Evolutionary conservation across 2,113 vertebrate species (phyloP), one percentile per base, ranked within the genome.

Genomic region (Lepisosteus oculatus): DNA sequence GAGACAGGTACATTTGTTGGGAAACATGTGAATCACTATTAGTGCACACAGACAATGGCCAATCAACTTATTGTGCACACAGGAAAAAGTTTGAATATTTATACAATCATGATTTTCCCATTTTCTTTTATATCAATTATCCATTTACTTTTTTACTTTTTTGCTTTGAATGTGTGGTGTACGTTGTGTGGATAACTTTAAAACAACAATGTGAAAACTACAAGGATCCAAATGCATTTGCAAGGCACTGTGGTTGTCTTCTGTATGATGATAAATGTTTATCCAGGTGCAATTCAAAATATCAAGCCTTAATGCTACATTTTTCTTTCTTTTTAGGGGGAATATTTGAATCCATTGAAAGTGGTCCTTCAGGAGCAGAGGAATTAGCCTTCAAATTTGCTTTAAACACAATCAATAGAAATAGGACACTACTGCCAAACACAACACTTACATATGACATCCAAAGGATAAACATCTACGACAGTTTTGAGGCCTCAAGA

Each of bases 361-460:
- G 93, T 68, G 95, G 95, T 29, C 97, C 97, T 70, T 98, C 97
- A 78, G 96, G 97, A 85, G 96, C 97, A 75, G 97, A 99, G 84
- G 97, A 99, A 79, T 87, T 99, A 78, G 97, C 97, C 74, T 99
- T 99, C 88, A 95, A 98, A 88, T 99, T 99, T 94, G 97, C 97
- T 90, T 95, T 99, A 89, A 99, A 99, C 80, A 99, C 96, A 85
- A 99, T 99, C 92, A 99, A 99, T 93, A 95, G 97, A 87, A 99
- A 99, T 85, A 93, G 97, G 90, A 99, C 97, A 65, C 90, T 99
- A 85, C 88, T 99, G 90, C 97, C 96, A 84, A 99, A 99, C 86
- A 99, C 97, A 62, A 99, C 97, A 0, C 88, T 99, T 74, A 99
- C 97, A 13, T 99, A 99, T 0, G 97, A 99, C 72, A 99, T 98